Conservation (phyloP, 2,113 vertebrate genomes). For the Herpailurus yagouaroundi region DNA sequence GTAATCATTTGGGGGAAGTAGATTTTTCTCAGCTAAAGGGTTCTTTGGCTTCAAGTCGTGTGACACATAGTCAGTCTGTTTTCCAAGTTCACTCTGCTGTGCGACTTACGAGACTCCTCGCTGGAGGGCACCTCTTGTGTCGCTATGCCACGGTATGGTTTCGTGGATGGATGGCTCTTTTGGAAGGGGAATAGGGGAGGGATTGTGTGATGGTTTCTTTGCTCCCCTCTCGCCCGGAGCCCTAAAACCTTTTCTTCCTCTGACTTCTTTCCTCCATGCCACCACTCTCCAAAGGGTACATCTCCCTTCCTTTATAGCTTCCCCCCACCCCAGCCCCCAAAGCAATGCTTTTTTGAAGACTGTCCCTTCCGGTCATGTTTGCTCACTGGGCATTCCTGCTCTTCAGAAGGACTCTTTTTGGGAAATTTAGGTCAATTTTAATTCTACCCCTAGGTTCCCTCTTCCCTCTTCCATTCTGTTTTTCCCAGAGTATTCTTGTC, state of each 20-base stretch:
- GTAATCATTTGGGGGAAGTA: neutral
- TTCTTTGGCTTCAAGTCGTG: neutral
- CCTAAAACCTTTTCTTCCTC: neutral
- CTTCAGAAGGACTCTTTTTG: neutral
- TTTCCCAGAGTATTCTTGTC: neutral
- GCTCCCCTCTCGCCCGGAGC: neutral
- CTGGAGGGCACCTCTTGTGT: neutral
- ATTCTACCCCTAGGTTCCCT: too few relatives aligned
- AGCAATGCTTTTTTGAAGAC: neutral
- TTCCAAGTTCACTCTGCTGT: neutral
- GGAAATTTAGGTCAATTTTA: neutral
- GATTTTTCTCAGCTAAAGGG: neutral
- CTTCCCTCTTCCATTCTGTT: neutral
- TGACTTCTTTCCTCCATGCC: neutral
- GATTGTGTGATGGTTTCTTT: neutral
- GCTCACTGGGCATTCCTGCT: neutral
- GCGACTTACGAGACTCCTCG: neutral
- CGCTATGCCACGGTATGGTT: neutral
- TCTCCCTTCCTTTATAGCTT: neutral
- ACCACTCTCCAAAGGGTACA: neutral
- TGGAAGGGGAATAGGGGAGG: neutral
- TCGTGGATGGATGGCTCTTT: neutral
- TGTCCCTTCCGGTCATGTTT: neutral
- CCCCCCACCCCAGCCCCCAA: neutral
- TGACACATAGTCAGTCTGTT: neutral